phyloP scores from a whole-genome alignment of 2,113 vertebrate species.

The Elgaria multicarinata region DNA sequence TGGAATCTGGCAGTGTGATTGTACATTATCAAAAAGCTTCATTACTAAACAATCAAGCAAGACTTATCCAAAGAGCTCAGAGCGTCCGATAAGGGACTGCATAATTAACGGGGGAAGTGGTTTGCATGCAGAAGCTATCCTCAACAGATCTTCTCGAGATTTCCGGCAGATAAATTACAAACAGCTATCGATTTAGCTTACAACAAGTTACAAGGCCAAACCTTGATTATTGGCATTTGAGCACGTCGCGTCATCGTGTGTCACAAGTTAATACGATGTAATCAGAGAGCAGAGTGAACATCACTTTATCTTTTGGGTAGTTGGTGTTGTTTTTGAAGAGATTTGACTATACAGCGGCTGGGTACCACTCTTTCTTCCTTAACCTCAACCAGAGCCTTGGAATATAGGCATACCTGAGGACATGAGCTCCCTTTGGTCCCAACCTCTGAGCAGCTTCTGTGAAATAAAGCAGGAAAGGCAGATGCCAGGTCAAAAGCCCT shows the following conservation, averaged over 20 bases:
- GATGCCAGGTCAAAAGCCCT: neutral
- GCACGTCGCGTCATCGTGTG: neutral
- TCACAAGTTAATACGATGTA: neutral
- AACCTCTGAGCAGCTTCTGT: neutral
- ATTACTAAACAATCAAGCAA: conserved; percentile 72
- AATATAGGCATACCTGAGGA: too few relatives aligned
- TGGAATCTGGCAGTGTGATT: conserved; percentile 56
- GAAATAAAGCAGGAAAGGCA: neutral
- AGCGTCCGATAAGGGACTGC: conserved; percentile 59
- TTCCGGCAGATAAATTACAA: conserved; percentile 68
- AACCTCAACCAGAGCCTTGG: neutral
- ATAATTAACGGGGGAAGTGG: conserved; percentile 68
- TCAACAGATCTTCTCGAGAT: conserved; percentile 68
- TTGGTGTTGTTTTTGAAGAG: neutral
- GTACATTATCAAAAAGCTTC: conserved; percentile 60
- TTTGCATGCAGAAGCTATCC: conserved; percentile 67
- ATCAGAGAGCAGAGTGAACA: neutral
- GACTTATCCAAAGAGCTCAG: conserved; percentile 68
- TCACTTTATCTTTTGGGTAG: neutral
- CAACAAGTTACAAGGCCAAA: conserved; percentile 67
- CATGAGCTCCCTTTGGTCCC: too few relatives aligned
- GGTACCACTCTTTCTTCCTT: neutral
- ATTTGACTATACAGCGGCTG: neutral
- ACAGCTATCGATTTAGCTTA: conserved; percentile 41
- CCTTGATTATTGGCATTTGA: conserved; percentile 33